Evolutionary conservation across 2,888 invertebrate species (phyloP), one percentile per base, ranked within the genome.

Genomic region (Palloptera scutellata): DNA sequence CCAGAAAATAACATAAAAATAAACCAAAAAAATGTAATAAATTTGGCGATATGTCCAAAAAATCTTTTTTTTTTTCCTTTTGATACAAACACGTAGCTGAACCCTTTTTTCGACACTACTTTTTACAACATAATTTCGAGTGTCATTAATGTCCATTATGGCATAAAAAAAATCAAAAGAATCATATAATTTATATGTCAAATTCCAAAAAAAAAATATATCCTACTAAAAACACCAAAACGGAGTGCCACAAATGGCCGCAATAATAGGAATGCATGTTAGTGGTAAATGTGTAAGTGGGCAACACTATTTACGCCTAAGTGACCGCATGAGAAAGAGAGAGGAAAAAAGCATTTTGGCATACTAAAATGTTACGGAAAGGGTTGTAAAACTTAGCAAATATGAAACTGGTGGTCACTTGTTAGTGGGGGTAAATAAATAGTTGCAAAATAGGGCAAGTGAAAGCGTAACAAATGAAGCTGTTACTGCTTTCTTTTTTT

Each of bases 101-200:
- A 48, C 48, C 48, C 48, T 48, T 48, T 48, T n/a, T 15, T 13
- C 48, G 15, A n/a, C 15, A 13, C 13, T 48, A 48, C 10, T 13
- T 20, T n/a, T 41, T n/a, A 41, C 57, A 57, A 57, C 57, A 57
- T 57, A 41, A 57, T 57, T 57, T 41, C 19, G 30, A 57, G 57
- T 57, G 57, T 57, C 57, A 57, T 57, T 57, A 57, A 57, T 57
- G 57, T 57, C 40, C 57, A 57, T 57, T 57, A 57, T 12, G 57
- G 5, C 15, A 48, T 45, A 45, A 12, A 12, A 48, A 48, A 48
- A 15, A n/a, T 13, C 13, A 15, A 15, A 15, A 11, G 12, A 48
- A 8, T 48, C 48, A n/a, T 48, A 48, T 48, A 48, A 48, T 5
- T 48, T 48, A 48, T 48, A 15, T 48, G 48, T 4, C 48, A 48